Conservation (phyloP, 2,797 vertebrate species). For the Austrolebias charrua region DNA sequence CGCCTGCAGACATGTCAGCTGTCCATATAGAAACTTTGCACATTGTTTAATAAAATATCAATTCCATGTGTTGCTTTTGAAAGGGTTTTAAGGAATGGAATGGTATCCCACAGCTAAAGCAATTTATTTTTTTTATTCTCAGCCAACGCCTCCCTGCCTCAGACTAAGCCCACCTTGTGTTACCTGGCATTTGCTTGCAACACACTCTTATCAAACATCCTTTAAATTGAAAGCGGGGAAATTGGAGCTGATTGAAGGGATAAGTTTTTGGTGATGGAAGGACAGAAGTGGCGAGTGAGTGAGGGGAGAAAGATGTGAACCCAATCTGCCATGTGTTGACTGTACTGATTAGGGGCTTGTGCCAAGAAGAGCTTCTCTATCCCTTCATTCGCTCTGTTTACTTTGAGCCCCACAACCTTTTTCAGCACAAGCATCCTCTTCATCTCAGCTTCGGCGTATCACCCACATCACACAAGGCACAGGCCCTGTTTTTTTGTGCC, state of each 20-base stretch:
- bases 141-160: conserved; percentile 42
- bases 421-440: conserved; percentile 35
- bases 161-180: conserved; percentile 62
- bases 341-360: conserved; percentile 75
- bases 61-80: conserved; percentile 49
- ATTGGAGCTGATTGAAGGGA: conserved; percentile 70
- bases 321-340: conserved; percentile 79
- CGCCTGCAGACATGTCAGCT: conserved; percentile 26
- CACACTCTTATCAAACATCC: conserved; percentile 65
- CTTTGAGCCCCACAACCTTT: conserved; percentile 60
- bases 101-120: conserved; percentile 40
- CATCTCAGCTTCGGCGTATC: conserved; percentile 26
- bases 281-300: conserved; percentile 45
- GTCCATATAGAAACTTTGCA: conserved; percentile 28
- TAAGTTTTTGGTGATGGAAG: conserved; percentile 60
- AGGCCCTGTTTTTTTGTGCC: conserved; percentile 26
- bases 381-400: conserved; percentile 76
- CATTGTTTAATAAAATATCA: conserved; percentile 58
- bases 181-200: conserved; percentile 69
- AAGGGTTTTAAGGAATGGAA: conserved; percentile 53
- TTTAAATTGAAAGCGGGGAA: conserved; percentile 67
- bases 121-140: conserved; percentile 56
- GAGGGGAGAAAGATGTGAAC: conserved; percentile 64
- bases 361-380: conserved; percentile 70
- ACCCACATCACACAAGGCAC: conserved; percentile 41